Base-by-base conservation (phyloP, 2,888 invertebrate genomes). In the Homarus gammarus region DNA sequence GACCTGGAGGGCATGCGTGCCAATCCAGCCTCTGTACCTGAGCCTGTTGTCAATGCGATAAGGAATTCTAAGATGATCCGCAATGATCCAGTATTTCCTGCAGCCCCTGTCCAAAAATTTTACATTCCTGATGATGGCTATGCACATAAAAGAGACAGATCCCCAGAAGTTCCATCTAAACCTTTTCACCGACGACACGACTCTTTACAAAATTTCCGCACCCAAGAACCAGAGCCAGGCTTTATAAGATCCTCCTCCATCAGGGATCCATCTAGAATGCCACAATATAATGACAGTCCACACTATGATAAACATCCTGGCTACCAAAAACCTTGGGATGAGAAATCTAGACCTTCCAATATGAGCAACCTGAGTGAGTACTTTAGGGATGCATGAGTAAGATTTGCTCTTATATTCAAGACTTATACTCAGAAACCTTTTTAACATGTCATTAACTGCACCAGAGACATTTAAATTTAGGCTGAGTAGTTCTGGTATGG, bases 1-100 rank as follows among this genome's bases (percentile, higher is more conserved):
- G 91, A 91, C 82, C 40, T 91, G 1, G 79, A 49, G 27, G 91
- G 88, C n/a, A 91, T 91, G 91, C 68, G 79, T 22, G 49, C 73
- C 5, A 64, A 88, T 49, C 27, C 81, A 3, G 51, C 64, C 27
- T 40, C 36, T 36, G 38, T 68, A 36, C 75, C 75, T 22, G 83
- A 83, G n/a, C 73, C 56, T 56, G 3, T 56, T 15, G 22, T 18
- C 1, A 56, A 56, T 56, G 15, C 5, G 18, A 22, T 18, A 18
- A 56, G 18, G 56, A 38, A 12, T 31, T 56, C 75, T 2, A 78
- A 12, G 56, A 5, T 5, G 27, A 27, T 77, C 77, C 31, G 27
- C 27, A 27, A 27, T 64, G 44, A 44, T 8, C 6, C 5, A 44
- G 12, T 12, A 44, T 12, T 44, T 44, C 5, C 44, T 44, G 12